Evolutionary conservation across 2,888 invertebrate genomes (phyloP).

Genomic region (Eilema caniola): DNA sequence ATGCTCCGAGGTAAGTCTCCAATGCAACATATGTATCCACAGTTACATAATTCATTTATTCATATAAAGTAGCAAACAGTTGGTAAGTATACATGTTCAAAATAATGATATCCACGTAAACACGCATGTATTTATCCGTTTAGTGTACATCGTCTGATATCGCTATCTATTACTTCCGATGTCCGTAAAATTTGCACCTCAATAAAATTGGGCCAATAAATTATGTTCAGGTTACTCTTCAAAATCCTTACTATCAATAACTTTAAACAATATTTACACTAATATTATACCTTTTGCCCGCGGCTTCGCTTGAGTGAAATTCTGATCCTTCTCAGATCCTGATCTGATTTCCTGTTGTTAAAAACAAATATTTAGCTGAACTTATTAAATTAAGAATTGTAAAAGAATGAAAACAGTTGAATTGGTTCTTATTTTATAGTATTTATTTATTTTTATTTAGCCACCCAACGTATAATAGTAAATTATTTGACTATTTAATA

Average conservation of each 20-base stretch:
- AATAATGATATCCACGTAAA: conserved; percentile 4
- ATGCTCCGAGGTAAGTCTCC: too few species aligned
- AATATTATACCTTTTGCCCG: not conserved
- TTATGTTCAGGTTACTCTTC: conserved; percentile 1
- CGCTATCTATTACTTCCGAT: conserved; percentile 40
- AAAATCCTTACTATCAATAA: not conserved
- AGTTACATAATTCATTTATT: not conserved
- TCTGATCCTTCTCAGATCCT: not conserved
- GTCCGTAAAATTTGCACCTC: conserved; percentile 42
- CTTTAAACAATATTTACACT: not conserved
- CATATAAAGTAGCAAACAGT: not conserved
- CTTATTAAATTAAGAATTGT: too few species aligned
- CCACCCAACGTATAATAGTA: too few species aligned
- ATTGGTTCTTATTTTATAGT: too few species aligned
- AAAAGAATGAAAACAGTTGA: too few species aligned
- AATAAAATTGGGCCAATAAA: conserved; percentile 27
- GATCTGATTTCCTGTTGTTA: too few species aligned
- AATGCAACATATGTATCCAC: too few species aligned
- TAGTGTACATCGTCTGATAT: not conserved
- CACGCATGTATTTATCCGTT: not conserved
- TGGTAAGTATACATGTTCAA: not conserved
- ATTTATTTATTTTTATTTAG: too few species aligned
- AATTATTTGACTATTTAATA: too few species aligned
- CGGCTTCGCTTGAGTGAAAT: not conserved
- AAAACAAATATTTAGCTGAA: too few species aligned